These are phyloP conservation scores for Acipenser transmontanus DNA, from an alignment of 2,797 vertebrate genomes.

Conservation along the genomic window DNA sequence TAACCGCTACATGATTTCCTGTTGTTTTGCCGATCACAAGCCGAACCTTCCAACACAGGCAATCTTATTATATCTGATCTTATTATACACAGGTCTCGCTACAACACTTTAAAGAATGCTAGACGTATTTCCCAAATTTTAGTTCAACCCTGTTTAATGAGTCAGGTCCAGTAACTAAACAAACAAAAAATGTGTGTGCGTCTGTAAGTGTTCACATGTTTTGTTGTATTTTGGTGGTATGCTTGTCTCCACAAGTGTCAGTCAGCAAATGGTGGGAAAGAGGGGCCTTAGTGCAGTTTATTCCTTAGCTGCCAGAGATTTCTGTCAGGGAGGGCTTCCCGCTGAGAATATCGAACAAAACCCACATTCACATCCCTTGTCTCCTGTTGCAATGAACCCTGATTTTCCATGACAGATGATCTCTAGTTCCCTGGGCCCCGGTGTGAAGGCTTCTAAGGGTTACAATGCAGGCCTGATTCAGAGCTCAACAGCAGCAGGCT, in stretches of 20 bases:
- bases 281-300: slow-evolving; percentile 1
- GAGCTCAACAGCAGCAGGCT: not conserved
- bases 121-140: too few species aligned
- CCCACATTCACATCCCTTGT: not conserved
- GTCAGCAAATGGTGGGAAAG: not conserved
- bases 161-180: too few species aligned
- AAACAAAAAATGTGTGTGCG: not conserved
- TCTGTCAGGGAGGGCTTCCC: not conserved
- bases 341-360: not conserved
- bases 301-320: slow-evolving; percentile 1
- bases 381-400: not conserved
- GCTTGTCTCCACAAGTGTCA: not conserved
- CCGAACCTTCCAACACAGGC: too few species aligned
- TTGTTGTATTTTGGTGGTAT: not conserved
- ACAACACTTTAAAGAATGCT: too few species aligned
- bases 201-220: not conserved
- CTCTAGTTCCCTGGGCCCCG: not conserved
- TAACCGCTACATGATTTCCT: too few species aligned
- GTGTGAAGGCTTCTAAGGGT: slow-evolving; percentile 1
- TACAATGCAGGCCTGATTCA: not conserved
- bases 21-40: too few species aligned
- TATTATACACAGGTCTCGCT: too few species aligned
- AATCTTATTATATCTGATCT: too few species aligned
- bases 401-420: not conserved
- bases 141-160: too few species aligned